Evolutionary conservation across 1,140 invertebrate species (phyloP).

Genomic region (Delia radicum): DNA sequence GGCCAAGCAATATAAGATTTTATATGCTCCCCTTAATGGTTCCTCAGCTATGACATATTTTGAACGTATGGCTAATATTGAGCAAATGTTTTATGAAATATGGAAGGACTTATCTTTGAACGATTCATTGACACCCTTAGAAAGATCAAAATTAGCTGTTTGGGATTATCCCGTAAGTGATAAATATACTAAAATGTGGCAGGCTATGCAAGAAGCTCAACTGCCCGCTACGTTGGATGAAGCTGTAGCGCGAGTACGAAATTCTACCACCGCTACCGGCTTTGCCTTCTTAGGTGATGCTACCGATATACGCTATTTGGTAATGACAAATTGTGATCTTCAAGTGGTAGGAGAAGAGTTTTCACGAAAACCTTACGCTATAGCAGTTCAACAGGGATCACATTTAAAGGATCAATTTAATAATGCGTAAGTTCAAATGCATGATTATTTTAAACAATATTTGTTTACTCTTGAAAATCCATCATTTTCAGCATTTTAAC

Average conservation of each 20-base stretch:
- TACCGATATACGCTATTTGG: slow-evolving; percentile 84
- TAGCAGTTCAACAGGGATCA: slow-evolving; percentile 94
- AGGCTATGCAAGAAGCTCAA: slow-evolving; percentile 89
- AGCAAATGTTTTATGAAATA: slow-evolving; percentile 92
- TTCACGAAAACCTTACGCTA: slow-evolving; percentile 93
- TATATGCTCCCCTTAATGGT: slow-evolving; percentile 85
- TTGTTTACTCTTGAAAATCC: not conserved
- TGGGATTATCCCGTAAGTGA: slow-evolving; percentile 99
- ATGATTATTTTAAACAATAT: not conserved
- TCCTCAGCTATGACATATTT: slow-evolving; percentile 87
- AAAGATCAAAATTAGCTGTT: slow-evolving; percentile 90
- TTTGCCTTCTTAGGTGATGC: slow-evolving; percentile 95
- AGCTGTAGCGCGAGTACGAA: slow-evolving; percentile 76
- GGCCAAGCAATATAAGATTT: slow-evolving; percentile 92
- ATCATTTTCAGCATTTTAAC: slow-evolving; percentile 76
- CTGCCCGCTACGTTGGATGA: slow-evolving; percentile 76
- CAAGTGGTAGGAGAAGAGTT: slow-evolving; percentile 93
- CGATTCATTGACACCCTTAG: slow-evolving; percentile 84
- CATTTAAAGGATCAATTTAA: slow-evolving; percentile 89
- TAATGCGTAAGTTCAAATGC: slow-evolving; percentile 73
- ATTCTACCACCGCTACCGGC: slow-evolving; percentile 69
- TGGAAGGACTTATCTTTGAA: slow-evolving; percentile 98
- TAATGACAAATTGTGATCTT: slow-evolving; percentile 87
- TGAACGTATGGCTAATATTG: slow-evolving; percentile 93
- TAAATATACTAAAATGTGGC: slow-evolving; percentile 98